Evolutionary conservation across 2,113 vertebrate genomes (phyloP).

Genomic region (Rafetus swinhoei): DNA sequence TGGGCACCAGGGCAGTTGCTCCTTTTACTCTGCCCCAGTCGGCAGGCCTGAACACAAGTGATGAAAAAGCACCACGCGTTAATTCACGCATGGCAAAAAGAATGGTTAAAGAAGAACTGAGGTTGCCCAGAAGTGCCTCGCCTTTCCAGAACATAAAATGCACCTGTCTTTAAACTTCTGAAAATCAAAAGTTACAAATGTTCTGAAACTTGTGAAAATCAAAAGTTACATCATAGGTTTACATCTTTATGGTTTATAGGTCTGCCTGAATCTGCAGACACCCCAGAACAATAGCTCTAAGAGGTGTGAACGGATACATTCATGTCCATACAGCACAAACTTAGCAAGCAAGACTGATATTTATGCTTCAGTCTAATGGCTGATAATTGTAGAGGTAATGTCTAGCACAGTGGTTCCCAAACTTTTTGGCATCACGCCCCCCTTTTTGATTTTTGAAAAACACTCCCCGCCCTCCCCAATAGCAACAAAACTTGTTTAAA

Average conservation of each 20-base stretch:
- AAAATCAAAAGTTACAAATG: no score
- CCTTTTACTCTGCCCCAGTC: no score
- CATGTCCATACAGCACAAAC: neutral
- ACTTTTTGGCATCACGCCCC: no score
- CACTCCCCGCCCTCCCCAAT: no score
- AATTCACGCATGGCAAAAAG: neutral
- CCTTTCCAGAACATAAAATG: slow-evolving; percentile 50
- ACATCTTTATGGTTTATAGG: neutral
- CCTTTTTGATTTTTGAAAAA: no score
- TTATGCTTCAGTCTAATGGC: slow-evolving; percentile 50
- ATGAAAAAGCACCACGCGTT: neutral
- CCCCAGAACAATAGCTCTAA: neutral
- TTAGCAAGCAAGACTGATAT: slow-evolving; percentile 33
- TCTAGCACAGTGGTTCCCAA: no score
- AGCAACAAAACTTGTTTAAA: no score
- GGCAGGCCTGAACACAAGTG: neutral
- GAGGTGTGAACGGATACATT: slow-evolving; percentile 34
- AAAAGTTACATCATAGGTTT: slow-evolving; percentile 15
- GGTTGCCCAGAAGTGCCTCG: slow-evolving; percentile 28
- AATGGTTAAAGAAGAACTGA: neutral
- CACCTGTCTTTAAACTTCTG: neutral
- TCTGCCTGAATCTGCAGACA: neutral
- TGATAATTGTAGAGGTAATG: slow-evolving; percentile 36
- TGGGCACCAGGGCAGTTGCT: no score
- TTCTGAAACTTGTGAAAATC: neutral